Base-by-base conservation (phyloP, 2,888 invertebrate species). In the Thecophora atra region DNA sequence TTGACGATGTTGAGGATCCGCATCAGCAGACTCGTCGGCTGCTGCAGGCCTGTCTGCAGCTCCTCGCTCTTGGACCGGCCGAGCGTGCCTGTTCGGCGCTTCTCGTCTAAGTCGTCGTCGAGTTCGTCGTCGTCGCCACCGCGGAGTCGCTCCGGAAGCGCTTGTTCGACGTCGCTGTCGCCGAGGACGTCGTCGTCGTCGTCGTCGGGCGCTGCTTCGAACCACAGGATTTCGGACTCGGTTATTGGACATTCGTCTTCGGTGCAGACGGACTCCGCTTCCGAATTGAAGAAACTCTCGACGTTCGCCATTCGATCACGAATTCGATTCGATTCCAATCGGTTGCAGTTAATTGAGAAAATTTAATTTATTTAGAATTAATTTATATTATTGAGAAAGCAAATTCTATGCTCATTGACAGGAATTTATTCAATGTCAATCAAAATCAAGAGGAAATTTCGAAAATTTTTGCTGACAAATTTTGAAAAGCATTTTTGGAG, bases 1-100 rank as follows among this genome's bases (percentile, higher is more conserved):
- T 81, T 83, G 3, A 74, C 11, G 13, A 63, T 65, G 52, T 77
- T 67, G 0, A 76, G 26, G 19, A 51, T 24, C 17, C 19, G n/a
- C 58, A 44, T 68, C 42, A 58, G 42, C n/a, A 37, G 44, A n/a
- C 47, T 42, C 1, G 63, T n/a, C 1, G n/a, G 17, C 5, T 47
- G 52, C 5, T 37, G 2, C n/a, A n/a, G 28, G 13, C 21, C 63
- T 42, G 6, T 30, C 11, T 19, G 15, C 24, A 13, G 1, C 24
- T 13, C 21, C 5, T 24, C 26, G 37, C 11, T 24, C 63, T 70
- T 37, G 24, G 54, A 8, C 47, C 7, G 56, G 6, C 66, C 68
- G 65, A 6, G 63, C 19, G 17, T 44, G 37, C 7, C 3, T 37
- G 37, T 37, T 6, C 6, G 6, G 37, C 7, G 37, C 30, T 30